Evolutionary conservation across 2,113 vertebrate genomes (phyloP).

Genomic region (Dromaius novaehollandiae): DNA sequence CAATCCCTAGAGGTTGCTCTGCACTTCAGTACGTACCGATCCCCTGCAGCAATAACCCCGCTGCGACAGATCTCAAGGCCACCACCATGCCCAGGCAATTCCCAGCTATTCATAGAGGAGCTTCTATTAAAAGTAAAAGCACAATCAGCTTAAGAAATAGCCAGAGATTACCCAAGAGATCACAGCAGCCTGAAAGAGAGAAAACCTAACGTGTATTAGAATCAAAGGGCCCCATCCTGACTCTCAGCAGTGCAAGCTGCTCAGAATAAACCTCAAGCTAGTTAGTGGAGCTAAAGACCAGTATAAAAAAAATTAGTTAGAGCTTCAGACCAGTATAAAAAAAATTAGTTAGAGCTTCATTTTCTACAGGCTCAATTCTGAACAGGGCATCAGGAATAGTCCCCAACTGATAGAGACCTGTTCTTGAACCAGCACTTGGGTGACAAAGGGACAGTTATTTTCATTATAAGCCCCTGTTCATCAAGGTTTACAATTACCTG

Average conservation of each 20-base stretch:
- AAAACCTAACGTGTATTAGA: background rate
- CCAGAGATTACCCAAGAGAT: slow-evolving; percentile 67
- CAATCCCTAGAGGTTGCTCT: background rate
- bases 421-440: background rate
- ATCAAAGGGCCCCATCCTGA: background rate
- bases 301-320: background rate
- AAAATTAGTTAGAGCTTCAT: background rate
- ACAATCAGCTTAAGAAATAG: slow-evolving; percentile 72
- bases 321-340: background rate
- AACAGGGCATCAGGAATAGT: background rate
- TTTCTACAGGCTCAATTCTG: background rate
- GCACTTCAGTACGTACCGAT: background rate
- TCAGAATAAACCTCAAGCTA: background rate
- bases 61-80: background rate
- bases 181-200: slow-evolving; percentile 28
- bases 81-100: background rate
- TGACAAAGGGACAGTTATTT: background rate
- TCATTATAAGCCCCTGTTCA: background rate
- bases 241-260: background rate
- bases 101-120: slow-evolving; percentile 65
- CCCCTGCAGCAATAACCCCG: background rate
- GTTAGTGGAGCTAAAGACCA: background rate
- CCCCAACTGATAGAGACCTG: background rate
- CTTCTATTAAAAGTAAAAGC: slow-evolving; percentile 73
- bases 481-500: background rate